These are phyloP conservation scores for Rhyzopertha dominica DNA, from an alignment of 1,140 invertebrate genomes.

Conservation along the genomic window DNA sequence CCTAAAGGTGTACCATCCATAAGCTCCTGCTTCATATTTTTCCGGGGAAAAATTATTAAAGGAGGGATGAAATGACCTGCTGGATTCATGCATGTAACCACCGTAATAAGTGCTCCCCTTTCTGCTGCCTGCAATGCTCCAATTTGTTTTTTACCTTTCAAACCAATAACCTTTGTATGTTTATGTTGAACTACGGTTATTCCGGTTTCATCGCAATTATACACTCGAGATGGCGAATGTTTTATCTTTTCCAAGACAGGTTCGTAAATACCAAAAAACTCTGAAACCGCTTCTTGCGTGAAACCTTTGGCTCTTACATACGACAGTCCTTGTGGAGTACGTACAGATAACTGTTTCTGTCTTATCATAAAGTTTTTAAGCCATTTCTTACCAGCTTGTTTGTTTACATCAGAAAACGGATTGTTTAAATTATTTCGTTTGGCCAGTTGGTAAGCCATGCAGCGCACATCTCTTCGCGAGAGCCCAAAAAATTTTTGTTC, in stretches of 20 bases:
- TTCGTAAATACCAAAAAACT: slow-evolving; percentile 40
- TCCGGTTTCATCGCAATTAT: slow-evolving; percentile 25
- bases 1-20: slow-evolving; percentile 20
- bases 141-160: slow-evolving; percentile 45
- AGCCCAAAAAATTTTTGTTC: slow-evolving; percentile 12
- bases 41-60: slow-evolving; percentile 41
- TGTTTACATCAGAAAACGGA: slow-evolving; percentile 13
- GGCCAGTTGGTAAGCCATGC: slow-evolving; percentile 9
- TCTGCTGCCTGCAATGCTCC: slow-evolving; percentile 48
- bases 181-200: slow-evolving; percentile 40
- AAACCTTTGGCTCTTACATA: slow-evolving; percentile 34
- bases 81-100: slow-evolving; percentile 42
- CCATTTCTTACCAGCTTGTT: slow-evolving; percentile 18
- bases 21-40: slow-evolving; percentile 31
- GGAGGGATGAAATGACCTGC: slow-evolving; percentile 41
- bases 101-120: slow-evolving; percentile 47
- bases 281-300: slow-evolving; percentile 31
- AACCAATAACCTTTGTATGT: slow-evolving; percentile 44
- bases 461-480: slow-evolving; percentile 7
- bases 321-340: slow-evolving; percentile 33
- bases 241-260: slow-evolving; percentile 27
- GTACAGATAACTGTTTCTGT: slow-evolving; percentile 23
- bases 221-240: slow-evolving; percentile 32
- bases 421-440: slow-evolving; percentile 6
- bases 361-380: slow-evolving; percentile 22